Evolutionary conservation across 53 echinoderm and acorn worm genomes (phyloP).

Genomic region (Luidia sarsii): DNA sequence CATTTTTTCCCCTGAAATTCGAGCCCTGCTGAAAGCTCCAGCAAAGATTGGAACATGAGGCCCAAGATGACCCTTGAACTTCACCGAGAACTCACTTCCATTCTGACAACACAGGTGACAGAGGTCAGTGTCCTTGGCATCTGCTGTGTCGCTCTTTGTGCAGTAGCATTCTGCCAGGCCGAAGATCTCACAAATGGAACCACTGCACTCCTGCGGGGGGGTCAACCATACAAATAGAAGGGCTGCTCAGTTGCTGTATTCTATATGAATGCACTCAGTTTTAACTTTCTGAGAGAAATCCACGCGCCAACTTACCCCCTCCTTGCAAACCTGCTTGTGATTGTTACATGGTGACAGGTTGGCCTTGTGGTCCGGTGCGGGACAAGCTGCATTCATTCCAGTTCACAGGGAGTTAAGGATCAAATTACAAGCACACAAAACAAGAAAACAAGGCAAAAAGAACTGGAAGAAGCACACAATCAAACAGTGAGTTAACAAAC

Average conservation of each 20-base stretch:
- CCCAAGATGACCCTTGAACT: too few relatives aligned
- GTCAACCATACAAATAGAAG: constrained; percentile 11
- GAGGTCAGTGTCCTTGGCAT: constrained; percentile 25
- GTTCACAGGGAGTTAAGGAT: constrained; percentile 69
- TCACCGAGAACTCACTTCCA: constrained; percentile 56
- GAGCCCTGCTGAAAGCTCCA: too few relatives aligned
- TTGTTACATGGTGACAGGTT: constrained; percentile 65
- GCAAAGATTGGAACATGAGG: too few relatives aligned
- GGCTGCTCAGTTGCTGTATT: too few relatives aligned
- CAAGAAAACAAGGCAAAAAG: too few relatives aligned
- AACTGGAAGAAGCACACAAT: too few relatives aligned
- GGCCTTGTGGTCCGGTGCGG: constrained; percentile 26
- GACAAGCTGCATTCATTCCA: constrained; percentile 69
- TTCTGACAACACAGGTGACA: constrained; percentile 82
- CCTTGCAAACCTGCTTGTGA: constrained; percentile 71
- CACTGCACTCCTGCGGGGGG: constrained; percentile 67
- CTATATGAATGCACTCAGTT: too few relatives aligned
- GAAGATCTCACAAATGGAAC: constrained; percentile 76
- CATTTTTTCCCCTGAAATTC: too few relatives aligned
- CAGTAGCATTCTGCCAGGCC: constrained; percentile 81
- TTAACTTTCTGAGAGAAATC: too few relatives aligned
- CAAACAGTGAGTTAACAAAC: too few relatives aligned
- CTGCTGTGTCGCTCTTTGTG: neutral
- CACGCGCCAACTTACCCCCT: constrained; percentile 93
- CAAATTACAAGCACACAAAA: too few relatives aligned